phyloP scores from a whole-genome alignment of 1,140 invertebrate species.

The Aphelinus certus region DNA sequence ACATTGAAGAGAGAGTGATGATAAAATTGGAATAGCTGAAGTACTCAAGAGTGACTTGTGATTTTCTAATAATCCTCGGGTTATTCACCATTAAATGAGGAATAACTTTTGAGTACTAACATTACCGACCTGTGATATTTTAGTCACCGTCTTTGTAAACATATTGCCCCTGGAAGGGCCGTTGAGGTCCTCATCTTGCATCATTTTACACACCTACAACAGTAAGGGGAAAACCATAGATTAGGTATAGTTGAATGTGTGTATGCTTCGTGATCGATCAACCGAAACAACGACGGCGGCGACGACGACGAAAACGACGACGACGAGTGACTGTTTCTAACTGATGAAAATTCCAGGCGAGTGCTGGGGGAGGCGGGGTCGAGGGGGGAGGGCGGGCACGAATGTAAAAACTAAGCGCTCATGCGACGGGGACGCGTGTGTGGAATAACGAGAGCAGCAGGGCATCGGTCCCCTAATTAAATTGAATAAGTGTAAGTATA shows the following conservation, averaged over 20 bases:
- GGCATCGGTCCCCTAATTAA: no score
- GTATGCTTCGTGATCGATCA: no score
- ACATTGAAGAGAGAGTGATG: not conserved
- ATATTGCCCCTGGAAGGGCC: slow-evolving; percentile 56
- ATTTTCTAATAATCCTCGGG: no score
- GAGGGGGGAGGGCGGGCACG: no score
- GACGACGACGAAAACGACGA: no score
- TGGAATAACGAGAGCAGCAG: no score
- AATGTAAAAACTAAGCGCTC: no score
- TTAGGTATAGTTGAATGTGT: not conserved
- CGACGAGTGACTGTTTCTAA: not conserved
- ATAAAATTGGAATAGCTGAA: no score
- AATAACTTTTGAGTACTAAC: slow-evolving; percentile 18
- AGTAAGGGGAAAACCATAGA: slow-evolving; percentile 9
- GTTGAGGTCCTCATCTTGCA: slow-evolving; percentile 65
- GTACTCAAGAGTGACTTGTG: no score
- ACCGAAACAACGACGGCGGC: slow-evolving; percentile 6
- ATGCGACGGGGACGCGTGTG: no score
- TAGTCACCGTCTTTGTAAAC: slow-evolving; percentile 55
- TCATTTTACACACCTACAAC: slow-evolving; percentile 58
- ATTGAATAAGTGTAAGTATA: no score
- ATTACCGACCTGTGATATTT: slow-evolving; percentile 61
- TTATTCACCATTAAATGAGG: no score
- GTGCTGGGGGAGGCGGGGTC: not conserved
- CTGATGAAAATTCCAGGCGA: not conserved